Percentiles rank a stretch among this genome's conserved stretches.
Evolutionary conservation across 1,140 invertebrate species (phyloP).

Genomic region (Lithobius niger): DNA sequence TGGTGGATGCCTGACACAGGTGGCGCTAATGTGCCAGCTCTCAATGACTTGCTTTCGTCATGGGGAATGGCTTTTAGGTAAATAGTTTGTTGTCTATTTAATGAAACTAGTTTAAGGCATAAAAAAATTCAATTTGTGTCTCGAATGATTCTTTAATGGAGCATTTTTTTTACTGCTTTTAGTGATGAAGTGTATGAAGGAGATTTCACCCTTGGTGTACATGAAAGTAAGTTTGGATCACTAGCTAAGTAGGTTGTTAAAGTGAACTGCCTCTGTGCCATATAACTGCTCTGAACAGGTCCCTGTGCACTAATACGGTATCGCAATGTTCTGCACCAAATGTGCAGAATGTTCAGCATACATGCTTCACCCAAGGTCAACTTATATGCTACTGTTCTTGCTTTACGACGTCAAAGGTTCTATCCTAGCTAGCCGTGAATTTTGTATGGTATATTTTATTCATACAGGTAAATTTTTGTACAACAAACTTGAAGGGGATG

Average conservation of each 20-base stretch:
- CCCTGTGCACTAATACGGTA: no score
- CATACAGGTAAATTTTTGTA: no score
- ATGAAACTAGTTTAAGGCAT: background rate
- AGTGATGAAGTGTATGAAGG: conserved; percentile 76
- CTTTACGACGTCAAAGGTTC: no score
- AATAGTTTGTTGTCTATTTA: conserved; percentile 13
- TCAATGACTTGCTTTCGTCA: conserved; percentile 70
- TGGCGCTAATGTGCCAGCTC: conserved; percentile 83
- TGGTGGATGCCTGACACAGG: conserved; percentile 88
- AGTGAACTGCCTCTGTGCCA: background rate
- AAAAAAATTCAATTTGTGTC: background rate
- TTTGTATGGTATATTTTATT: no score
- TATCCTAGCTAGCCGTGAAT: no score
- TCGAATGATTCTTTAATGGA: background rate
- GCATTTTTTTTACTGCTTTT: conserved; percentile 4
- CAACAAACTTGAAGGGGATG: no score
- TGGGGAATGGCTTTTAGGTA: conserved; percentile 69
- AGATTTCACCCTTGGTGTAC: conserved; percentile 70
- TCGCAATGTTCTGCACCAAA: no score
- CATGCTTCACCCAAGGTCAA: no score
- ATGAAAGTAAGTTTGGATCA: conserved; percentile 46
- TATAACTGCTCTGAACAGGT: no score
- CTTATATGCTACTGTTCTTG: no score
- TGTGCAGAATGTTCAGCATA: no score
- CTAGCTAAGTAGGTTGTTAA: no score